Conservation (phyloP, 2,113 vertebrate genomes). For the Circaetus gallicus region DNA sequence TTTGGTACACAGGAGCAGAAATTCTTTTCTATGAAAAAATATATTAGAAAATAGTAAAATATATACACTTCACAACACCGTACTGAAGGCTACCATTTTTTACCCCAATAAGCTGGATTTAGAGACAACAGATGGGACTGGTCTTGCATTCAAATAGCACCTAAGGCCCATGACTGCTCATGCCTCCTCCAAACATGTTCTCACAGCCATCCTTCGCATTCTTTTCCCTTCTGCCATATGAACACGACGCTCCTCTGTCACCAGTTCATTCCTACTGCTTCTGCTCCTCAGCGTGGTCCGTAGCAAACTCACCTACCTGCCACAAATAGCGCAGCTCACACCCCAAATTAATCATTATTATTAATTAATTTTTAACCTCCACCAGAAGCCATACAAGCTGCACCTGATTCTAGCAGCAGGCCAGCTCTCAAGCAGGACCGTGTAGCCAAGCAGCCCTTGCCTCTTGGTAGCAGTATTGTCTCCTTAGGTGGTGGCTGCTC, state of each 20-base stretch:
- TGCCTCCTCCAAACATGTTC: not conserved
- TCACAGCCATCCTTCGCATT: not conserved
- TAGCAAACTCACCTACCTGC: not conserved
- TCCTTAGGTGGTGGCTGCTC: not conserved
- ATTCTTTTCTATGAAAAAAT: not conserved
- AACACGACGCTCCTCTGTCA: not conserved
- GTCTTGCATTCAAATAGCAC: not conserved
- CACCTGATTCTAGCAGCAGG: rapidly evolving
- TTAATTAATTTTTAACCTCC: not conserved
- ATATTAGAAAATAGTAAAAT: not conserved
- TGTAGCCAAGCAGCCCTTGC: not conserved
- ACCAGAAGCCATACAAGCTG: rapidly evolving
- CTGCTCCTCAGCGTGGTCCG: rapidly evolving
- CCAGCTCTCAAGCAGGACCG: rapidly evolving
- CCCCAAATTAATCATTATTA: not conserved
- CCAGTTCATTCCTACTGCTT: not conserved
- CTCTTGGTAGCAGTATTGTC: not conserved
- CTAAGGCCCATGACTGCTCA: not conserved
- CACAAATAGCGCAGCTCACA: not conserved
- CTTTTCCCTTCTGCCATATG: not conserved
- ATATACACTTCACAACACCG: not conserved
- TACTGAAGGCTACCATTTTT: not conserved
- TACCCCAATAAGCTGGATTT: not conserved
- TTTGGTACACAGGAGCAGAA: not conserved
- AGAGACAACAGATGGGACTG: not conserved